Evolutionary conservation across 2,113 vertebrate genomes (phyloP).

Genomic region (Hemiscyllium ocellatum): DNA sequence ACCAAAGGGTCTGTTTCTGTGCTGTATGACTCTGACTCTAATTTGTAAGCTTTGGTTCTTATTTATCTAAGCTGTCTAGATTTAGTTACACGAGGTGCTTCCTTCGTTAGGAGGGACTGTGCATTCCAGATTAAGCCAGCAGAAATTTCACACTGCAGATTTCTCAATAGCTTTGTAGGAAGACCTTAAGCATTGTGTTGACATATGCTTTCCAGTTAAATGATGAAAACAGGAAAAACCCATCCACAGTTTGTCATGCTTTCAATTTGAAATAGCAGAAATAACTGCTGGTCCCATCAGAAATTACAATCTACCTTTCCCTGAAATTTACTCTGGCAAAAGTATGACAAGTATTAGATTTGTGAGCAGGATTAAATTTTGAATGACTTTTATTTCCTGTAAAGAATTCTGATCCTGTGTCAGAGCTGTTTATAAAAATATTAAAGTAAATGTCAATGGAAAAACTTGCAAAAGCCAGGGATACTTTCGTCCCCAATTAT

Average conservation of each 20-base stretch:
- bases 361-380: background rate
- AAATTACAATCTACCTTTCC: background rate
- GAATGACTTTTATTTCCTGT: background rate
- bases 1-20: too few relatives aligned
- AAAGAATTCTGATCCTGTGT: background rate
- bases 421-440: background rate
- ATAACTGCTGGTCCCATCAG: background rate
- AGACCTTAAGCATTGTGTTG: background rate
- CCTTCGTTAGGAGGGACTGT: background rate
- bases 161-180: background rate
- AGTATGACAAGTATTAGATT: background rate
- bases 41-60: background rate
- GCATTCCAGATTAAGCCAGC: background rate
- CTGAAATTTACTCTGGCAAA: background rate
- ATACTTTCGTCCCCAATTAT: background rate
- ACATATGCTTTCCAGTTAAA: background rate
- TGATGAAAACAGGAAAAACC: background rate
- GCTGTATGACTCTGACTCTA: too few relatives aligned
- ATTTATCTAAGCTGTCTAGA: background rate
- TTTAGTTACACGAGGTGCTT: background rate
- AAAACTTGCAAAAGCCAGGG: background rate
- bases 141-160: background rate
- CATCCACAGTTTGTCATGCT: background rate
- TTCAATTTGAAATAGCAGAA: slow-evolving; percentile 49
- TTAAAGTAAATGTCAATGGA: background rate